Evolutionary conservation across 2,113 vertebrate species (phyloP).

Genomic region (Anthoscopus minutus): DNA sequence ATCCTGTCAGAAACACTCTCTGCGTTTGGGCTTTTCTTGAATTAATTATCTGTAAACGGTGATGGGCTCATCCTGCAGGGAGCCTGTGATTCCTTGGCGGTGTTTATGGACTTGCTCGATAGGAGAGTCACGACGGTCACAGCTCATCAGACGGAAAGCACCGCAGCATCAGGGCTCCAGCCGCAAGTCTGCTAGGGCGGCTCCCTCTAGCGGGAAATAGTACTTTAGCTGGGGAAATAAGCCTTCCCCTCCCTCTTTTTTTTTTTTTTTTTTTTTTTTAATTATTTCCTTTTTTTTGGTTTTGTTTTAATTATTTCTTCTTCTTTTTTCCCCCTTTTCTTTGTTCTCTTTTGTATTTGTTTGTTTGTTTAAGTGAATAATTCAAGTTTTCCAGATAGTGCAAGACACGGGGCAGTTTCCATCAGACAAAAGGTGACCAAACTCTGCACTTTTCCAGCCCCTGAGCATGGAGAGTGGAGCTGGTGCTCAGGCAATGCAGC

Average conservation of each 20-base stretch:
- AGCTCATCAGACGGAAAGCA: not conserved
- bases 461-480: not conserved
- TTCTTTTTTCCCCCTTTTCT: too few species aligned
- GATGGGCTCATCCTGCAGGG: not conserved
- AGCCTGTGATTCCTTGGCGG: not conserved
- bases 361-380: not conserved
- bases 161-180: not conserved
- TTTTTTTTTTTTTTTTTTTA: too few species aligned
- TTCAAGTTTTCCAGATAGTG: constrained; percentile 64
- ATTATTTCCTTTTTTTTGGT: too few species aligned
- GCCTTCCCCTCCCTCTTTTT: accelerated
- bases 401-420: constrained; percentile 16
- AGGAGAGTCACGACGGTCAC: not conserved
- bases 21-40: not conserved
- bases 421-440: not conserved
- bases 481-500: not conserved
- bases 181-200: constrained; percentile 21
- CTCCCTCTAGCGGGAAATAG: constrained; percentile 66
- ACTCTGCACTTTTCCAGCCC: not conserved
- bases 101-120: not conserved
- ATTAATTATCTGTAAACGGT: not conserved
- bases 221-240: not conserved
- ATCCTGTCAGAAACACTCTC: not conserved
- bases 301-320: too few species aligned
- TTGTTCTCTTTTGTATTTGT: too few species aligned